Evolutionary conservation across 1,140 invertebrate species (phyloP).

Genomic region (Ceratina australensis): DNA sequence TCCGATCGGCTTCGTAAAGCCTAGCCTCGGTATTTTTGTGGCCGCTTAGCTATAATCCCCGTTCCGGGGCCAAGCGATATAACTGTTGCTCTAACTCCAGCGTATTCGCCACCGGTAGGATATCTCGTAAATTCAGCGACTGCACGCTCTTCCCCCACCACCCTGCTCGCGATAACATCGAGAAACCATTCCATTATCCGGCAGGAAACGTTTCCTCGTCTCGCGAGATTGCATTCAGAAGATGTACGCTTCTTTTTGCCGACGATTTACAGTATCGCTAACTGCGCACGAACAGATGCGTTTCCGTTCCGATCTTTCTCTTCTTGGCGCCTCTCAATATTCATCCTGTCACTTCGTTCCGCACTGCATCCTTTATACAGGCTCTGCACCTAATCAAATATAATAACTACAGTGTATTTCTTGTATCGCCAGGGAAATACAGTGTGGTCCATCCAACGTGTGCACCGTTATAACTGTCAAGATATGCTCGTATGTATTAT

Average conservation of each 20-base stretch:
- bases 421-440: too few relatives aligned
- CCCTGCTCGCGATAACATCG: constrained; percentile 53
- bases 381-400: neutral
- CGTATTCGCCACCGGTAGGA: constrained; percentile 57
- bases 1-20: constrained; percentile 11
- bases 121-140: constrained; percentile 60
- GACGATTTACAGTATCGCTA: constrained; percentile 29
- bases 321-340: too few relatives aligned
- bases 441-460: too few relatives aligned
- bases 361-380: neutral
- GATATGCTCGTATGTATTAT: too few relatives aligned
- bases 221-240: constrained; percentile 5
- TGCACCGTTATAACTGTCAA: too few relatives aligned
- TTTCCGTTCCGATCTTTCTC: neutral
- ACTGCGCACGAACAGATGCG: neutral
- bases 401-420: too few relatives aligned
- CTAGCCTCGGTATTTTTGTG: constrained; percentile 40
- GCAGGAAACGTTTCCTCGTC: constrained; percentile 12
- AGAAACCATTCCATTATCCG: constrained; percentile 56
- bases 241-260: constrained; percentile 10
- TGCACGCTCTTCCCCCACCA: constrained; percentile 38
- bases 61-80: constrained; percentile 19
- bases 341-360: neutral
- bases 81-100: constrained; percentile 59
- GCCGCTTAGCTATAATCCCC: constrained; percentile 50